Conservation (phyloP, 1,140 invertebrate genomes). For the Diachasmimorpha longicaudata region DNA sequence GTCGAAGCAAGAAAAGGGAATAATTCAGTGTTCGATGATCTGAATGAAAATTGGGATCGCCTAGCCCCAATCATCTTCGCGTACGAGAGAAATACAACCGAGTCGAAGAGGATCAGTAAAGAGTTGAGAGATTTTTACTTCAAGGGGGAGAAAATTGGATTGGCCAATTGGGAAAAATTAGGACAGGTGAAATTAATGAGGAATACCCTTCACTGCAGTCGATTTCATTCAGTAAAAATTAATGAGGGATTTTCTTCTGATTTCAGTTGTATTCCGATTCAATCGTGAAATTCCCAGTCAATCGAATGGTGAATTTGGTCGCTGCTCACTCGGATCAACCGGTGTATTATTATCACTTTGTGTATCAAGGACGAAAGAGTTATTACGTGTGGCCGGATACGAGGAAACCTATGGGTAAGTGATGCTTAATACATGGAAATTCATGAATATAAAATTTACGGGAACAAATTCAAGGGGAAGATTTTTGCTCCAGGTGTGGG, state of each 20-base stretch:
- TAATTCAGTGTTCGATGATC: conserved; percentile 50
- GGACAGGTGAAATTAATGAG: conserved; percentile 27
- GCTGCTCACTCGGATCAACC: conserved; percentile 9
- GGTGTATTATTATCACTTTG: conserved; percentile 30
- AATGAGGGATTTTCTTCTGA: background rate
- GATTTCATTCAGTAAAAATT: no score
- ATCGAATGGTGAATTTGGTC: conserved; percentile 16
- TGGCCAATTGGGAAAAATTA: background rate
- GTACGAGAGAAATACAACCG: conserved; percentile 61
- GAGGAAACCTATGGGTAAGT: conserved; percentile 23
- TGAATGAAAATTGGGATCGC: conserved; percentile 63
- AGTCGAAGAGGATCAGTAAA: conserved; percentile 42
- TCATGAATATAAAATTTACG: no score
- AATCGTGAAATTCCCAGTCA: conserved; percentile 10
- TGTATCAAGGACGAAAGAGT: conserved; percentile 26
- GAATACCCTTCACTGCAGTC: background rate
- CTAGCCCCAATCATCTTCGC: conserved; percentile 66
- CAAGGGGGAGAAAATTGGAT: background rate
- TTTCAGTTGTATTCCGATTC: conserved; percentile 24
- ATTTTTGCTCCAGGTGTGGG: conserved; percentile 60
- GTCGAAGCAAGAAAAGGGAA: conserved; percentile 43
- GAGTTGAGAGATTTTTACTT: conserved; percentile 17
- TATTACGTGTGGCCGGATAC: conserved; percentile 4
- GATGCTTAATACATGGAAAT: no score
- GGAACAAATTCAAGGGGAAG: no score